phyloP scores from a whole-genome alignment of 2,797 vertebrate species.

The Squalus acanthias region DNA sequence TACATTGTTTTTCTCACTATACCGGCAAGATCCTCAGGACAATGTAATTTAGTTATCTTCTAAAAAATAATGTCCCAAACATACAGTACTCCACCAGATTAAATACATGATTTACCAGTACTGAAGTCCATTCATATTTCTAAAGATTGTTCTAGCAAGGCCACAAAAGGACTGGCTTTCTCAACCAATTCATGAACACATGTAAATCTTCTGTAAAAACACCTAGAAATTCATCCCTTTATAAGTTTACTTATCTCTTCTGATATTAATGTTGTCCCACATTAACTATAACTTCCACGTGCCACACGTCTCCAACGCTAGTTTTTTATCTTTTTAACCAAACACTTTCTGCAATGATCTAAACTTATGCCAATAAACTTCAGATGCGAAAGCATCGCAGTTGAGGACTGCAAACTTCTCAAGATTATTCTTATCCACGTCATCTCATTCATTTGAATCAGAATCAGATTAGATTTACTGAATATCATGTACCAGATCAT shows the following conservation, averaged over 20 bases:
- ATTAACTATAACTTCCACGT: too few species aligned
- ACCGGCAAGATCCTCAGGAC: background rate
- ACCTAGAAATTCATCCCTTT: too few species aligned
- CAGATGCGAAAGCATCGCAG: too few species aligned
- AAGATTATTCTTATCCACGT: background rate
- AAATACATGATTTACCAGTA: background rate
- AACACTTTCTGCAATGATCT: too few species aligned
- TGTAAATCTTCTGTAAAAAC: too few species aligned
- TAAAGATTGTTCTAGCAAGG: background rate
- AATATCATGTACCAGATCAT: background rate
- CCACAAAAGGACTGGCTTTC: background rate
- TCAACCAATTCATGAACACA: too few species aligned
- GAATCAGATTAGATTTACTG: background rate
- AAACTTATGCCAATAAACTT: too few species aligned
- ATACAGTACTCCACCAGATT: background rate
- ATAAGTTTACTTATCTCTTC: too few species aligned
- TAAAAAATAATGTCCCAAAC: background rate
- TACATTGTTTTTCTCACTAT: background rate
- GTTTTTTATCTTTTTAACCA: too few species aligned
- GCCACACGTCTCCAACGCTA: too few species aligned
- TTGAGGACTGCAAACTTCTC: background rate
- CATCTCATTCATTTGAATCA: background rate
- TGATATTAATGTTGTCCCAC: too few species aligned
- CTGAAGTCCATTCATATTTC: background rate
- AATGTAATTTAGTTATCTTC: background rate